Conservation (phyloP, 2,888 invertebrate genomes). For the Ochlodes sylvanus region DNA sequence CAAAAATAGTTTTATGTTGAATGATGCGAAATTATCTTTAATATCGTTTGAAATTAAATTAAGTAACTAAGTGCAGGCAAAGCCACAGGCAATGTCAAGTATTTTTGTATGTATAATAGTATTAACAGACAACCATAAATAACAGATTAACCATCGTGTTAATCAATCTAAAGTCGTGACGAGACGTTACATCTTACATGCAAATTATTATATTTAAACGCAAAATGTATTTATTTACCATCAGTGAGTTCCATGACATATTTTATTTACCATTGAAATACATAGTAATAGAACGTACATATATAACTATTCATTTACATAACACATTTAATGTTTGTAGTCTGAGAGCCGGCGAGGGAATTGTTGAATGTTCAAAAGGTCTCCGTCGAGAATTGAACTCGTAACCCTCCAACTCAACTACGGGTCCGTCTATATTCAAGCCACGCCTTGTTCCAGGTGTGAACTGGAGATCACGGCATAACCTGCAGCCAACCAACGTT, state of each 20-base stretch:
- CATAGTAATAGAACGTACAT: not conserved
- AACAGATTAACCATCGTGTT: too few relatives aligned
- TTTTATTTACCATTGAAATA: slow-evolving; percentile 1
- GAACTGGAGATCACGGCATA: slow-evolving; percentile 78
- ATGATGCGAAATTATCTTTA: too few relatives aligned
- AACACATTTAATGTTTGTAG: not conserved
- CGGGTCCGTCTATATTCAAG: too few relatives aligned
- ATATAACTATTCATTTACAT: not conserved
- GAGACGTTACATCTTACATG: not conserved
- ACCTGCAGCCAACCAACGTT: slow-evolving; percentile 57
- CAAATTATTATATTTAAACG: not conserved
- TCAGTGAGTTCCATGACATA: too few relatives aligned
- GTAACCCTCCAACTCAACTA: too few relatives aligned
- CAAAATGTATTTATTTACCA: not conserved
- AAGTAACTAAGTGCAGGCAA: too few relatives aligned
- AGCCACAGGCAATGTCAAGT: too few relatives aligned
- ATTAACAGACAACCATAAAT: too few relatives aligned
- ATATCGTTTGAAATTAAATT: too few relatives aligned
- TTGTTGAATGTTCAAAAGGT: not conserved
- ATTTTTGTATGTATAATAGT: too few relatives aligned
- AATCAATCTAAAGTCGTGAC: not conserved
- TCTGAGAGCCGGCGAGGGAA: not conserved
- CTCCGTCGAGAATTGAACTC: too few relatives aligned
- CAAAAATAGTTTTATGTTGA: too few relatives aligned
- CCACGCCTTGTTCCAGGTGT: slow-evolving; percentile 59